These are phyloP conservation scores for Pipra filicauda DNA, from an alignment of 2,113 vertebrate genomes.

Conservation along the genomic window DNA sequence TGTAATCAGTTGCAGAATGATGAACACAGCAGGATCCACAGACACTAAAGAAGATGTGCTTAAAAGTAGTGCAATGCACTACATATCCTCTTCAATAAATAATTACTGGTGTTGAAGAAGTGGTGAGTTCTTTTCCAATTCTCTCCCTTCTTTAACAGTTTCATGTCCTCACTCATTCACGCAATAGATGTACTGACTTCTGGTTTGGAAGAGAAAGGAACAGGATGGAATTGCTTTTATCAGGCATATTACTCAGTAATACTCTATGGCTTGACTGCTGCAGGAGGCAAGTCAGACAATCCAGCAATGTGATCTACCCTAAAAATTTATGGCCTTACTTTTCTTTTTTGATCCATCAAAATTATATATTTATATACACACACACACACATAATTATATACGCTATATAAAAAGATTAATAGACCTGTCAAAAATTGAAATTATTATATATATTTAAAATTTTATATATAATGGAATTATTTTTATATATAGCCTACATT, in stretches of 20 bases:
- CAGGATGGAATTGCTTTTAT: background rate
- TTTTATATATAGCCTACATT: background rate
- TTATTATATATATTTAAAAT: background rate
- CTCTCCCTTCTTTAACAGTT: background rate
- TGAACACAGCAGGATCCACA: background rate
- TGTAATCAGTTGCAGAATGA: background rate
- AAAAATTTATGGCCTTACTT: background rate
- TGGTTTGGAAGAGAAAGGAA: background rate
- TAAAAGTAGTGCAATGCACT: background rate
- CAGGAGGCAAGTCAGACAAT: background rate
- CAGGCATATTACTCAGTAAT: background rate
- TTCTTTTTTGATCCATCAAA: background rate
- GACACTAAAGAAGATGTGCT: background rate
- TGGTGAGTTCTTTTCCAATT: background rate
- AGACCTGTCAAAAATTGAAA: background rate
- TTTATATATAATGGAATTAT: background rate
- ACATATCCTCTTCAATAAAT: background rate
- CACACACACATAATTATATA: background rate
- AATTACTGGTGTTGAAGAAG: background rate
- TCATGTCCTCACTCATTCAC: background rate
- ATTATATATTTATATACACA: background rate
- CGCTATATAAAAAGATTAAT: background rate
- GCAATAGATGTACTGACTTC: background rate
- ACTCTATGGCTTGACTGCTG: background rate
- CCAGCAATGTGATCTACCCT: background rate